A percentile compares a stretch with the other conserved stretches of the same genome.
These are phyloP conservation scores for Melanotaenia maccullochi DNA, from an alignment of 2,797 vertebrate species.

Conservation along the genomic window DNA sequence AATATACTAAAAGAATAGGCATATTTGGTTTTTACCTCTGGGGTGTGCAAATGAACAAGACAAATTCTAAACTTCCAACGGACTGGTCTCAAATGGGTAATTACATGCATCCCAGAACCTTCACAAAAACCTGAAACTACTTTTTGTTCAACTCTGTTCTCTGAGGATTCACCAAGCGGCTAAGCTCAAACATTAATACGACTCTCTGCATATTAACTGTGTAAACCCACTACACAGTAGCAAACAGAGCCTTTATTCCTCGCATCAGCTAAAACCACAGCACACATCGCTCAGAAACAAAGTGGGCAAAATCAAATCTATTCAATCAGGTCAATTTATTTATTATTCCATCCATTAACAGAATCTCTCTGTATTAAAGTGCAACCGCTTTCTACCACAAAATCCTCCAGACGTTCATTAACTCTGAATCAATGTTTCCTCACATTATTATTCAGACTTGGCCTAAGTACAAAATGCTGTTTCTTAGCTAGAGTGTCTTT, in stretches of 20 bases:
- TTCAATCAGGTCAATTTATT: neutral
- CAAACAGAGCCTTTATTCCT: slow-evolving; percentile 19
- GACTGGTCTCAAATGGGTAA: slow-evolving; percentile 1
- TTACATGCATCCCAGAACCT: neutral
- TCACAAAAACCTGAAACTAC: neutral
- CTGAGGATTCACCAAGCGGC: neutral
- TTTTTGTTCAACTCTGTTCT: slow-evolving; percentile 15
- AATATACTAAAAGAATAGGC: neutral
- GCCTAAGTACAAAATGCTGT: neutral
- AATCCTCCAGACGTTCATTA: neutral
- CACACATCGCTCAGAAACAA: slow-evolving; percentile 10
- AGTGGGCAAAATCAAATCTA: neutral
- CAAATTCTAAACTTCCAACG: slow-evolving; percentile 1
- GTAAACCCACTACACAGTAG: slow-evolving; percentile 42
- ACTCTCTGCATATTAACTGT: slow-evolving; percentile 11
- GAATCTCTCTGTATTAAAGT: neutral
- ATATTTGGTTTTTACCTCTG: neutral
- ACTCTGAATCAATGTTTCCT: neutral
- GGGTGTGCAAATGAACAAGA: neutral
- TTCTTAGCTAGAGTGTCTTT: neutral
- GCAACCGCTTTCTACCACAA: slow-evolving; percentile 3
- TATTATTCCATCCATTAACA: neutral
- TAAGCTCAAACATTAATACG: neutral
- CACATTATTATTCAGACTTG: neutral
- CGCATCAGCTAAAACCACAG: neutral